Evolutionary conservation across 2,797 vertebrate species (phyloP).

Genomic region (Semotilus atromaculatus): DNA sequence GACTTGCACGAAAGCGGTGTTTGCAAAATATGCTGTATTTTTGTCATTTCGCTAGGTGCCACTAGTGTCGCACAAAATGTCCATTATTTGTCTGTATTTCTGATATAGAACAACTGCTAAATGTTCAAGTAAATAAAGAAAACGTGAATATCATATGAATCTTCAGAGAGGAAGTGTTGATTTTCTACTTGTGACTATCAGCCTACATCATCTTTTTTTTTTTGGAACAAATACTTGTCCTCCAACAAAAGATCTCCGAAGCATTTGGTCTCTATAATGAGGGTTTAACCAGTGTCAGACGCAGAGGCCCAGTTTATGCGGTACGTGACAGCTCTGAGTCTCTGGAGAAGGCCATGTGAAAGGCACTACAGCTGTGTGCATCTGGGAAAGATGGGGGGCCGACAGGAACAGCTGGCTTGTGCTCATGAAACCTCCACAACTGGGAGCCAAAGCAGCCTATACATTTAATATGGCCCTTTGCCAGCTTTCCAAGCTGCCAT

Average conservation of each 20-base stretch:
- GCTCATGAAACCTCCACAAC: conserved; percentile 50
- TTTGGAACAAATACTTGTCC: not conserved
- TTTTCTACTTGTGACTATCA: conserved; percentile 1
- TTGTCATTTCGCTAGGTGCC: too few relatives aligned
- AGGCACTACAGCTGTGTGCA: conserved; percentile 40
- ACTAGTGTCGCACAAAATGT: not conserved
- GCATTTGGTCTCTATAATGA: conserved; percentile 52
- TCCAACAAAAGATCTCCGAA: conserved; percentile 34
- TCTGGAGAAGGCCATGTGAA: conserved; percentile 53
- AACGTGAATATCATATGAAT: not conserved
- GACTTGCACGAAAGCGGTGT: too few relatives aligned
- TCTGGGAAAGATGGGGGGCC: conserved; percentile 49
- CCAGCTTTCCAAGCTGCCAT: conserved; percentile 57
- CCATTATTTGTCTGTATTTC: not conserved
- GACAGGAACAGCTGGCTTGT: conserved; percentile 65
- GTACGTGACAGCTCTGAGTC: conserved; percentile 56
- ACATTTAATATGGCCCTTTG: conserved; percentile 52
- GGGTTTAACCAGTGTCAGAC: conserved; percentile 65
- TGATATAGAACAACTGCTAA: not conserved
- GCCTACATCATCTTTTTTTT: not conserved
- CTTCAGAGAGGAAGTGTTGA: not conserved
- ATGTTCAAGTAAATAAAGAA: not conserved
- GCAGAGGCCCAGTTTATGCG: conserved; percentile 35
- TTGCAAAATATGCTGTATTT: too few relatives aligned
- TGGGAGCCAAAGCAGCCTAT: conserved; percentile 54